Conservation (phyloP, 2,113 vertebrate genomes). For the Rhinoderma darwinii region DNA sequence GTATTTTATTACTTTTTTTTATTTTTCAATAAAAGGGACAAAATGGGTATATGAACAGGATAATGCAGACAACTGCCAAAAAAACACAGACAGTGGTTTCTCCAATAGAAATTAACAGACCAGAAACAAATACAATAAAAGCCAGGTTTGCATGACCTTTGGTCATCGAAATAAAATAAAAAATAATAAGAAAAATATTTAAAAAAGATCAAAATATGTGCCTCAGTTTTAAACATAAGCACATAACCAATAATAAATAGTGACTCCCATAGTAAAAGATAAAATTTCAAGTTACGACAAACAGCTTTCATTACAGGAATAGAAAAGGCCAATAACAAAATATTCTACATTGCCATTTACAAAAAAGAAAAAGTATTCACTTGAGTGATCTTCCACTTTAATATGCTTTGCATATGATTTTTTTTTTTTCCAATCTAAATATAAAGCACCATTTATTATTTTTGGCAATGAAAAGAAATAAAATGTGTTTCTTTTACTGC, state of each 20-base stretch:
- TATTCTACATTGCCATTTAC: conserved; percentile 99
- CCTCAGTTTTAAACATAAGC: conserved; percentile 97
- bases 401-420: conserved; percentile 99
- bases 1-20: conserved; percentile 93
- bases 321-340: conserved; percentile 99
- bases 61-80: conserved; percentile 99
- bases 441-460: conserved; percentile 99
- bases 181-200: conserved; percentile 57
- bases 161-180: conserved; percentile 87
- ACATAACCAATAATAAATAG: conserved; percentile 99
- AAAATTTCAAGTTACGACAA: conserved; percentile 99
- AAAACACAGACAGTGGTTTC: conserved; percentile 99
- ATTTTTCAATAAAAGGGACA: conserved; percentile 99
- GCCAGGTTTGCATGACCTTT: conserved; percentile 96
- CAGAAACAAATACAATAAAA: conserved; percentile 97
- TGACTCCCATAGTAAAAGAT: conserved; percentile 99
- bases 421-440: conserved; percentile 96
- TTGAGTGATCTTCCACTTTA: conserved; percentile 95
- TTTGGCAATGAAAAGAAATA: conserved; percentile 99
- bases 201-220: conserved; percentile 90
- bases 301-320: conserved; percentile 99
- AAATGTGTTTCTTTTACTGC: conserved; percentile 94
- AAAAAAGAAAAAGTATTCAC: conserved; percentile 93
- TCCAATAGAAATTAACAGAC: conserved; percentile 99
- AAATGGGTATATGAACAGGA: conserved; percentile 99